These are phyloP conservation scores for Balaenoptera acutorostrata DNA, from an alignment of 2,113 vertebrate genomes.

Conservation along the genomic window DNA sequence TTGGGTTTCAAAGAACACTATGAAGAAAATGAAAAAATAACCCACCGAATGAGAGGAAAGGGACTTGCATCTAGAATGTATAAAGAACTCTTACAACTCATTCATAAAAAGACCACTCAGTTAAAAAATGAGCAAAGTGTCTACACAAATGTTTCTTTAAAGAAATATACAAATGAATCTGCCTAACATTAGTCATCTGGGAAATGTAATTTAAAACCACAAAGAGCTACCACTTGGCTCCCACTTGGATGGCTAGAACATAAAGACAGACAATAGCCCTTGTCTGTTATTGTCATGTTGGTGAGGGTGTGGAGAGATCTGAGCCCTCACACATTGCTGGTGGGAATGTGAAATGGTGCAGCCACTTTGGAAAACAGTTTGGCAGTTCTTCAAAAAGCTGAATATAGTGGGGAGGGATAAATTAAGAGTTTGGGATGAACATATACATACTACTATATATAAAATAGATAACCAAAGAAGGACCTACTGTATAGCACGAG, in stretches of 20 bases:
- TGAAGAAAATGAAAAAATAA: background rate
- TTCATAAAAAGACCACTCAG: background rate
- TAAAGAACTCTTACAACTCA: background rate
- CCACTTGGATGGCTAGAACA: background rate
- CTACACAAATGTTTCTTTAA: conserved; percentile 8
- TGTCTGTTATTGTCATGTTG: background rate
- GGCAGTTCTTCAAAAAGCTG: background rate
- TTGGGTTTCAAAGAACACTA: background rate
- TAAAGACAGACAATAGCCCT: background rate
- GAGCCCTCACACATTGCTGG: background rate
- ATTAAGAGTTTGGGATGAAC: background rate
- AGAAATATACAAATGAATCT: background rate
- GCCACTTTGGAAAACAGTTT: background rate
- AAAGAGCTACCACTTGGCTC: background rate
- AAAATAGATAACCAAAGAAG: background rate
- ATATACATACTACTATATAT: background rate
- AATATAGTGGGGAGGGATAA: background rate
- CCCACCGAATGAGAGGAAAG: background rate
- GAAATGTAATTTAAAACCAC: background rate
- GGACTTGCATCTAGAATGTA: background rate
- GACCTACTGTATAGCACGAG: background rate
- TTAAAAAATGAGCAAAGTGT: background rate
- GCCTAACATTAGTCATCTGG: background rate
- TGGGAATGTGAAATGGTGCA: background rate
- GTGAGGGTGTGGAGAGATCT: background rate